Base-by-base conservation (phyloP, 2,888 invertebrate species). In the Mantis religiosa region DNA sequence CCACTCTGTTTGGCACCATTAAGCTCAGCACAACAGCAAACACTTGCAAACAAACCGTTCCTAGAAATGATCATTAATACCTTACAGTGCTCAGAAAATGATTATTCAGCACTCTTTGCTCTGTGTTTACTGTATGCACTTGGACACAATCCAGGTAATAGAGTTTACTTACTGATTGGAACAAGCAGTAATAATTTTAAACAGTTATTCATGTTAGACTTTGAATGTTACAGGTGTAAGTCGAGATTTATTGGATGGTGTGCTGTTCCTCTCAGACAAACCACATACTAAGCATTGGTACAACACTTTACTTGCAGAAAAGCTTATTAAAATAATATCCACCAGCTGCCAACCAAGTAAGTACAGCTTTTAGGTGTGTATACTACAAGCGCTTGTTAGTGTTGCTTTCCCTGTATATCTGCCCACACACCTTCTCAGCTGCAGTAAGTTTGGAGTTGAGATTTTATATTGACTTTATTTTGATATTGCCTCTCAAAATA, bases 41-140 rank as follows among this genome's bases (percentile, higher is more conserved):
- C 94, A 83, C 93, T 95, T 85, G 94, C 94, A 30, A 95, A 94
- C 91, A 96, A 96, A 91, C 97, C 98, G 0, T 99, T 99, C 93
- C 94, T 99, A 91, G 97, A 98, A 93, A 97, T 98, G 8, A 96
- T 99, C 87, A 94, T 98, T 90, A 96, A 97, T 91, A 96, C 98
- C 0, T 94, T 99, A 91, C 97, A 98, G 92, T 98, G 98, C 92
- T 95, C 95, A 20, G 98, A 98, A 92, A 99, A 99, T 93, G 99
- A 99, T 94, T 99, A 99, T 92, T 96, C 97, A 85, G 97, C 99
- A 9, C 94, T 99, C 90, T 98, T 99, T 93, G 97, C 97, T 6
- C 94, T 99, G 27, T 98, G 98, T 93, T 94, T 99, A 90, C 95
- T 99, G 83, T 98, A 98, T 93, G 98, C 99, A 25, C 95, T 99